Percentiles rank a stretch among this genome's conserved stretches.
phyloP scores from a whole-genome alignment of 2,888 invertebrate genomes.

The Eustalomyia histrio region DNA sequence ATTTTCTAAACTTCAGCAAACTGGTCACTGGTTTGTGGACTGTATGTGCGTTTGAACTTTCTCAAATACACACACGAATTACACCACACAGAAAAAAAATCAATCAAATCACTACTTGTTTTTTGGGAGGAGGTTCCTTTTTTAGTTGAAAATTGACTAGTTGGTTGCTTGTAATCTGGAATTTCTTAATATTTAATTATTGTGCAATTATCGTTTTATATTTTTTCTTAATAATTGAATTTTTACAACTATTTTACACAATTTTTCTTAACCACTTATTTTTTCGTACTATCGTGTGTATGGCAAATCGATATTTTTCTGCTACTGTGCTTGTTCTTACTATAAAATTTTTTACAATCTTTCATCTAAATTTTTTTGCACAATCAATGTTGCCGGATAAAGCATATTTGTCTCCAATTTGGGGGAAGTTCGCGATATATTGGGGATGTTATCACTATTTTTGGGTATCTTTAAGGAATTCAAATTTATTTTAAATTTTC shows the following conservation, averaged over 20 bases:
- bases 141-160: conserved; percentile 22
- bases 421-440: too few species aligned
- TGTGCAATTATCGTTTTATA: conserved; percentile 42
- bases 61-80: conserved; percentile 32
- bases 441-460: too few species aligned
- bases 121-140: not conserved
- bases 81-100: not conserved
- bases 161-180: not conserved
- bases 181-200: conserved; percentile 43
- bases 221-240: conserved; percentile 14
- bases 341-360: conserved; percentile 45
- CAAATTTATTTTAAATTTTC: too few species aligned
- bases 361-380: too few species aligned
- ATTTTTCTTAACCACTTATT: conserved; percentile 56
- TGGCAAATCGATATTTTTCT: conserved; percentile 69
- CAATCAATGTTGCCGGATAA: not conserved
- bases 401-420: too few species aligned
- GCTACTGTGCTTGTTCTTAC: conserved; percentile 53
- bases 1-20: conserved; percentile 23
- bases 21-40: conserved; percentile 30
- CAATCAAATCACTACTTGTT: conserved; percentile 32
- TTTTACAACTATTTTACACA: conserved; percentile 54
- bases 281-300: conserved; percentile 50
- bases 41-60: not conserved
- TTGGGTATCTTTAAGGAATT: too few species aligned